Evolutionary conservation across 2,888 invertebrate species (phyloP), one percentile per base, ranked within the genome.

Genomic region (Charanyca ferruginea): DNA sequence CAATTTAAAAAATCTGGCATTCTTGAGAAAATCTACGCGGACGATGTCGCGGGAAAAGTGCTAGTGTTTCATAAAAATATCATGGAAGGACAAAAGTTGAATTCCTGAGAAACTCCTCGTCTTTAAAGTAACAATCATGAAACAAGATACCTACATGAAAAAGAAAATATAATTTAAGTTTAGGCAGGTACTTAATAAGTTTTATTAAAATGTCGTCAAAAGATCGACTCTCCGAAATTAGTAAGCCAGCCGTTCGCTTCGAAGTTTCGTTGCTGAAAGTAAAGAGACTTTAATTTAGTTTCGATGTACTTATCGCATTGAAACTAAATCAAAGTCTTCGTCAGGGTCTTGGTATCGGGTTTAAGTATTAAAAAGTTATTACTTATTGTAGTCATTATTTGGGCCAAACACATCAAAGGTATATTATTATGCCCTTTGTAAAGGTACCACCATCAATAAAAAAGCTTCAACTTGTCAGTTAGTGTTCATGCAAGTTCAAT

Each of bases 241-340:
- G 48, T 48, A 38, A 38, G 16, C 38, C 20, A 28, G 38, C 2
- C 42, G 22, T n/a, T 18, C 44, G 18, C n/a, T 16, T 4, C 16
- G 16, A 71, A 57, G 38, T 64, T 63, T 32, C n/a, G 0, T 54
- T 13, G 23, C 9, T 23, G 20, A 63, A 63, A 35, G 20, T 47
- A 41, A 22, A 11, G n/a, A 55, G 28, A 32, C 32, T 32, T 32
- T 32, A 32, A 32, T 32, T 32, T 32, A 32, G 32, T 32, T 32
- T 32, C 32, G 11, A 32, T 32, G 32, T 32, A 9, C 9, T 62
- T 45, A 45, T 20, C 44, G 62, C 18, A 35, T 57, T 38, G 25
- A 51, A 63, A 64, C 18, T 22, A 47, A 57, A 57, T 47, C 53
- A 48, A 70, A 48, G 35, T 20, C 38, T 51, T n/a, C 32, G 3